Evolutionary conservation across 2,113 vertebrate genomes (phyloP).

Genomic region (Gobius niger): DNA sequence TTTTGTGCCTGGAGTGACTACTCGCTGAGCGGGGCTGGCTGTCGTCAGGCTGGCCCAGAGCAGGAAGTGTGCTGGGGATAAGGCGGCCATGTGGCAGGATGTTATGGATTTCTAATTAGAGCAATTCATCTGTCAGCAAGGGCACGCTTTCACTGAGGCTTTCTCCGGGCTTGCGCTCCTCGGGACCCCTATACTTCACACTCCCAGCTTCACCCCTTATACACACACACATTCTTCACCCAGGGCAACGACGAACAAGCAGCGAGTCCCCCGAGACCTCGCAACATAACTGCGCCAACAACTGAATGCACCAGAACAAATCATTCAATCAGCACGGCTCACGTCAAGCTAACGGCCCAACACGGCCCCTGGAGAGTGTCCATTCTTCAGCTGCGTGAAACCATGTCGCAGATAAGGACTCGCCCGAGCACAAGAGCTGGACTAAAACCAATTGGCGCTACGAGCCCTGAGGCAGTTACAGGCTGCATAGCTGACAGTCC

Average conservation of each 20-base stretch:
- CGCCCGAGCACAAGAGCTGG: constrained; percentile 30
- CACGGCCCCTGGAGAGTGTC: constrained; percentile 45
- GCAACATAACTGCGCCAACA: constrained; percentile 41
- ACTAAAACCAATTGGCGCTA: constrained; percentile 40
- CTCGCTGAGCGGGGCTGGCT: constrained; percentile 92
- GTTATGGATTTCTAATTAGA: constrained; percentile 99
- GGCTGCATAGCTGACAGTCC: constrained; percentile 12
- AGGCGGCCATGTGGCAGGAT: constrained; percentile 99
- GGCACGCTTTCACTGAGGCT: constrained; percentile 91
- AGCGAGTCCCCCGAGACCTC: constrained; percentile 26
- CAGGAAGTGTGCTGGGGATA: constrained; percentile 98
- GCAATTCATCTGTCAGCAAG: constrained; percentile 99
- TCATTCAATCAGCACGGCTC: constrained; percentile 49
- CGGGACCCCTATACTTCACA: constrained; percentile 54
- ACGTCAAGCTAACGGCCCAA: constrained; percentile 40
- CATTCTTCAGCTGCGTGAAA: constrained; percentile 49
- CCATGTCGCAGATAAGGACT: constrained; percentile 57
- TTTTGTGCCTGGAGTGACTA: constrained; percentile 66
- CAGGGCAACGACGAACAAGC: constrained; percentile 36
- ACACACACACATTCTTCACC: constrained; percentile 51
- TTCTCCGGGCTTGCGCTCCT: constrained; percentile 57
- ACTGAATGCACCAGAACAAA: constrained; percentile 51
- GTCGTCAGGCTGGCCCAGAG: constrained; percentile 95
- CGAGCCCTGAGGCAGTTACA: constrained; percentile 29
- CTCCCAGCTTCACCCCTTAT: constrained; percentile 43